Percentiles rank a stretch among this genome's conserved stretches.
These are phyloP conservation scores for Andrena marginata DNA, from an alignment of 2,888 invertebrate species.

Conservation along the genomic window DNA sequence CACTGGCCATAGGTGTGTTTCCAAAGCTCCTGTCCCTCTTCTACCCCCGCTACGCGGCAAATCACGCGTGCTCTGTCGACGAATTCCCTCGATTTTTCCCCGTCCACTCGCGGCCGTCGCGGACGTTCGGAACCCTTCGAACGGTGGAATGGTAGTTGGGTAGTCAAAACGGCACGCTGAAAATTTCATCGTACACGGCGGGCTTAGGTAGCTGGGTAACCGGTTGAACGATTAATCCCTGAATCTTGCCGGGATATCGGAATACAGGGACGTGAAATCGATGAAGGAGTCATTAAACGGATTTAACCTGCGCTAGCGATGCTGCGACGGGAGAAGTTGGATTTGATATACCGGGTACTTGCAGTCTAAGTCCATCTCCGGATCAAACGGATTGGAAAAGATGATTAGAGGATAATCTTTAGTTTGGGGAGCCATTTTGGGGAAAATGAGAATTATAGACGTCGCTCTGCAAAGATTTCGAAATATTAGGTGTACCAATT, in stretches of 20 bases:
- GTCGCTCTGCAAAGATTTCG: neutral
- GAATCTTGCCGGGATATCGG: slow-evolving; percentile 10
- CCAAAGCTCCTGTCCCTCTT: neutral
- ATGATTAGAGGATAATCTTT: neutral
- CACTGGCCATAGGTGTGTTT: slow-evolving; percentile 6
- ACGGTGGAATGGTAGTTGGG: neutral
- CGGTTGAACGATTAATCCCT: slow-evolving; percentile 12
- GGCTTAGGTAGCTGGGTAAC: neutral
- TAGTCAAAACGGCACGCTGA: neutral
- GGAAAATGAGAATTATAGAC: neutral
- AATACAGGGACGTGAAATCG: slow-evolving; percentile 25
- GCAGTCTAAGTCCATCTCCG: neutral
- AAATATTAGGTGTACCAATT: no score
- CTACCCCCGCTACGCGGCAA: neutral
- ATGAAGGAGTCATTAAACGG: slow-evolving; percentile 31
- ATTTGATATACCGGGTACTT: neutral
- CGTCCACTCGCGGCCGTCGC: neutral
- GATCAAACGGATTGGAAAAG: neutral
- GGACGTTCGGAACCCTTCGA: neutral
- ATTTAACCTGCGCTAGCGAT: neutral
- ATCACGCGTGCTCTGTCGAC: neutral
- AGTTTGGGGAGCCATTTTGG: neutral
- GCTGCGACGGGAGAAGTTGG: neutral
- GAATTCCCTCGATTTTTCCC: neutral
- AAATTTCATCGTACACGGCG: slow-evolving; percentile 1